Evolutionary conservation across 2,113 vertebrate genomes (phyloP).

Genomic region (Corydoras maculifer): DNA sequence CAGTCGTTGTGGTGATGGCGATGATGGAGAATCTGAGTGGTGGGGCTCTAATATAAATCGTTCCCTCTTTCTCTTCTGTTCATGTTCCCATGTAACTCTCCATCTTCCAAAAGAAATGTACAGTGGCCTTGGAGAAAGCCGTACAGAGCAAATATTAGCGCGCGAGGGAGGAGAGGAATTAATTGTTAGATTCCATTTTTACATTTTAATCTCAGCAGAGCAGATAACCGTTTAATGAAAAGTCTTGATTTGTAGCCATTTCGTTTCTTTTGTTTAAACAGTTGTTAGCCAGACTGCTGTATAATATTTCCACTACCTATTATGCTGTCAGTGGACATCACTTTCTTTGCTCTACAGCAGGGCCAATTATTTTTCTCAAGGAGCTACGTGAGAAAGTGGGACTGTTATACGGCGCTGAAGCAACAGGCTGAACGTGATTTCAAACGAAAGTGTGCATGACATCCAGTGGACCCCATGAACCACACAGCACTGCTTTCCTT

Average conservation of each 20-base stretch:
- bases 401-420: too few relatives aligned
- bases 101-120: slow-evolving; percentile 47
- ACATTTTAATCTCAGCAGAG: slow-evolving; percentile 38
- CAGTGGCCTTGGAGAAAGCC: slow-evolving; percentile 50
- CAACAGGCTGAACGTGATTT: too few relatives aligned
- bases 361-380: slow-evolving; percentile 21
- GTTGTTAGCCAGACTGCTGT: slow-evolving; percentile 3
- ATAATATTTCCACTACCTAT: slow-evolving; percentile 18
- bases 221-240: slow-evolving; percentile 40
- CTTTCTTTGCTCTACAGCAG: slow-evolving; percentile 45
- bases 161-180: slow-evolving; percentile 47
- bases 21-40: slow-evolving; percentile 66
- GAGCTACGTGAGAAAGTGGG: too few relatives aligned
- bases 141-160: slow-evolving; percentile 48
- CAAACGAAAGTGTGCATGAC: too few relatives aligned
- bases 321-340: slow-evolving; percentile 43
- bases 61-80: slow-evolving; percentile 39
- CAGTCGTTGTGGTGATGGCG: slow-evolving; percentile 62
- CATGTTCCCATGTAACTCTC: slow-evolving; percentile 36
- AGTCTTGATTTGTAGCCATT: slow-evolving; percentile 40
- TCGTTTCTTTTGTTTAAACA: slow-evolving; percentile 22
- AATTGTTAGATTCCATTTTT: slow-evolving; percentile 56
- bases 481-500: too few relatives aligned
- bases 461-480: too few relatives aligned
- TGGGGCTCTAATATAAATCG: slow-evolving; percentile 58